A percentile compares a stretch with the other conserved stretches of the same genome.
Conservation (phyloP, 1,140 invertebrate species). For the Himalopsyche phryganea region DNA sequence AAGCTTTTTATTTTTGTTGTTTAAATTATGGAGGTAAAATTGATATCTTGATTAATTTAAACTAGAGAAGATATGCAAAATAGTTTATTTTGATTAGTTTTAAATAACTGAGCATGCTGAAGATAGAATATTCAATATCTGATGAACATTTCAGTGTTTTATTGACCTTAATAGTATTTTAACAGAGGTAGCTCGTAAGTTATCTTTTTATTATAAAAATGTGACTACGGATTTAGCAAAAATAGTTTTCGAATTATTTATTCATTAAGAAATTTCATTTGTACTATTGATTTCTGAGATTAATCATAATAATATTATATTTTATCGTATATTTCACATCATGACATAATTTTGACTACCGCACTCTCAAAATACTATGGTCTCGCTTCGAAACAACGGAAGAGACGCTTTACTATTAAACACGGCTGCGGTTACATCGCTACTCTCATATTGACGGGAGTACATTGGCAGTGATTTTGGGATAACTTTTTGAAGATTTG, state of each 20-base stretch:
- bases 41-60: neutral
- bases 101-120: neutral
- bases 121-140: neutral
- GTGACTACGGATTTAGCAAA: conserved; percentile 25
- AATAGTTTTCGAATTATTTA: conserved; percentile 21
- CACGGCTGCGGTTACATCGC: too few relatives aligned
- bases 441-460: too few relatives aligned
- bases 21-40: too few relatives aligned
- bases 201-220: conserved; percentile 2
- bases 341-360: too few relatives aligned
- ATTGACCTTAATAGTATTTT: conserved; percentile 8
- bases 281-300: conserved; percentile 13
- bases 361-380: too few relatives aligned
- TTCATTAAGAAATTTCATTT: conserved; percentile 17
- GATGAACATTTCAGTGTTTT: neutral
- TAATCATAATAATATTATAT: neutral
- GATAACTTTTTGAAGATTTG: too few relatives aligned
- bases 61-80: too few relatives aligned
- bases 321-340: too few relatives aligned
- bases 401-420: too few relatives aligned
- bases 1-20: too few relatives aligned
- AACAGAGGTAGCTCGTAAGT: conserved; percentile 23
- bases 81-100: neutral
- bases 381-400: too few relatives aligned
- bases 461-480: too few relatives aligned